Evolutionary conservation across 2,888 invertebrate genomes (phyloP).

Genomic region (Catocala nupta): DNA sequence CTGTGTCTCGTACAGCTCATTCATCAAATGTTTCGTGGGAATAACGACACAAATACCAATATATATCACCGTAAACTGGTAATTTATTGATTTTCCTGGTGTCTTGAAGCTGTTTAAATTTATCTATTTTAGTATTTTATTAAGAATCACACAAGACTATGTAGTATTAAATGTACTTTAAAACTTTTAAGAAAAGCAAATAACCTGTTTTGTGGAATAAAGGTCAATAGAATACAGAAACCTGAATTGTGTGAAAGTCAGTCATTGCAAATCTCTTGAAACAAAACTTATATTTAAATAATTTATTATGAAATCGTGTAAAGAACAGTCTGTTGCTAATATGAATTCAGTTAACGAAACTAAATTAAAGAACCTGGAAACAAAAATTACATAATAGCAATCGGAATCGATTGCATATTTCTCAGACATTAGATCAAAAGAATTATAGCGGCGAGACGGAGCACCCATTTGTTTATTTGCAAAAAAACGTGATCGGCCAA

Average conservation of each 20-base stretch:
- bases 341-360: not conserved
- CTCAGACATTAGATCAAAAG: constrained; percentile 44
- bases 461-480: constrained; percentile 42
- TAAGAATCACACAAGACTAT: constrained; percentile 24
- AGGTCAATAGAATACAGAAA: constrained; percentile 19
- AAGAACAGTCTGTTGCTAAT: not conserved
- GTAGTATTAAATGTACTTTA: constrained; percentile 7
- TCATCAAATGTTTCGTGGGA: constrained; percentile 42
- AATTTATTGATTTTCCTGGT: constrained; percentile 42
- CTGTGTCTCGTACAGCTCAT: constrained; percentile 29
- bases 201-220: constrained; percentile 21
- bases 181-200: constrained; percentile 12
- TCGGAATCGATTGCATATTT: constrained; percentile 33
- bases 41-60: constrained; percentile 31
- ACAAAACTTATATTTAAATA: constrained; percentile 14
- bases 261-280: constrained; percentile 3
- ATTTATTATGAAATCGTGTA: constrained; percentile 6
- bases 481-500: constrained; percentile 42
- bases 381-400: constrained; percentile 20
- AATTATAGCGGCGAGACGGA: constrained; percentile 36
- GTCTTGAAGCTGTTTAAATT: constrained; percentile 17
- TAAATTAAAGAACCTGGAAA: constrained; percentile 7
- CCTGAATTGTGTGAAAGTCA: constrained; percentile 16
- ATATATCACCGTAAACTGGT: constrained; percentile 28
- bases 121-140: constrained; percentile 29